Base-by-base conservation (phyloP, 2,888 invertebrate species). In the Malthinus seriepunctatus region DNA sequence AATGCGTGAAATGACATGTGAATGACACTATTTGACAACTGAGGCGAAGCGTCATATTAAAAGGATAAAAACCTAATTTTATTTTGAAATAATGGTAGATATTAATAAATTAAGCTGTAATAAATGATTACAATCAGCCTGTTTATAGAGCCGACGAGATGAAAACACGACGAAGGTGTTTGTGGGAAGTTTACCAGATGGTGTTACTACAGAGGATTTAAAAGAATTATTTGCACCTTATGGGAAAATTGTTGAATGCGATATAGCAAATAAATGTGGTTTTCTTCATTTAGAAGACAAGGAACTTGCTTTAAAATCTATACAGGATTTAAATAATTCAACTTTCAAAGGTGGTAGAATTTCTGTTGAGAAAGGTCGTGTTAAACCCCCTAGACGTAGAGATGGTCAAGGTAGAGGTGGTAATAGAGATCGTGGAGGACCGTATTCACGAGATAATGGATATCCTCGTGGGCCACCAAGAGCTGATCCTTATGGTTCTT, bases 221-320 rank as follows among this genome's bases (percentile, higher is more conserved):
- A 83, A 90, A 45, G 86, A 87, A 65, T 81, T 95, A 48, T 96
- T 97, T 80, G 88, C 91, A 67, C 88, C 90, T 51, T 94, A 89
- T 78, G 95, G 95, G 44, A 85, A 85, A 54, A 95, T 97, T 5
- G 91, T 91, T 11, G 96, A 97, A 79, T 95, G 95, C 78, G 96
- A 96, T 76, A 92, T 97, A 57, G 90, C 96, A 82, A 95, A 95
- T 77, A 88, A 94, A 61, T 97, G 94, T 78, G 96, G 95, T 8
- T 97, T 97, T 80, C 91, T 97, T 48, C 95, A 95, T 79, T 88
- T 93, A 88, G 89, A 91, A 73, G 88, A 89, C 12, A 86, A 87
- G 70, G 89, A 91, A 50, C 88, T 93, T 78, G 95, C 95, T 2
- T 83, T 87, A 44, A 86, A 87, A 54, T 94, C 95, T 0, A 92